Evolutionary conservation across 2,113 vertebrate species (phyloP).

Genomic region (Thomomys bottae): DNA sequence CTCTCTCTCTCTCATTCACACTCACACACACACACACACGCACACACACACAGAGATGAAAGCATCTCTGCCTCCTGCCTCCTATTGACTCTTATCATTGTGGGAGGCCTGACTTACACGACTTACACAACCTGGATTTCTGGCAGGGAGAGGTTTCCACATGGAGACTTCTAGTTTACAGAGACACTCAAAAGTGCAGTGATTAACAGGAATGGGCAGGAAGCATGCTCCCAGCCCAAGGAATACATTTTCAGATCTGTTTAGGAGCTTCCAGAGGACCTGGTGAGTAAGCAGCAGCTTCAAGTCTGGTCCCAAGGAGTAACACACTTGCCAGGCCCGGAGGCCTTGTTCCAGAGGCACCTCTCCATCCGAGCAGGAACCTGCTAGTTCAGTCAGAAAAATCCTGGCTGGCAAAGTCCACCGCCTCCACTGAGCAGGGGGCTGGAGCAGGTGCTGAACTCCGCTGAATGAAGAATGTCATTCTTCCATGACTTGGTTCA

Average conservation of each 20-base stretch:
- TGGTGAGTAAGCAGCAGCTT: neutral
- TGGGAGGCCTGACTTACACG: neutral
- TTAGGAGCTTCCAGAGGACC: neutral
- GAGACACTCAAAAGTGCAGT: neutral
- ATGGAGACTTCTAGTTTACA: neutral
- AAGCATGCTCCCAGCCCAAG: fast-evolving
- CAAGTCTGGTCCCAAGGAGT: neutral
- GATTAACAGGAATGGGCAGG: neutral
- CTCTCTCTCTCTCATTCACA: neutral
- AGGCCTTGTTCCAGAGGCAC: neutral
- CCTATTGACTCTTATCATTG: neutral
- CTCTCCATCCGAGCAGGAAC: neutral
- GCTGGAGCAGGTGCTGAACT: neutral
- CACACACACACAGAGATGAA: neutral
- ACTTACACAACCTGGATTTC: neutral
- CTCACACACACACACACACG: too few species aligned
- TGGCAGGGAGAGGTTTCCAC: neutral
- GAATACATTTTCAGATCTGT: neutral
- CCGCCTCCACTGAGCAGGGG: neutral
- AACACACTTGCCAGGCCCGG: fast-evolving
- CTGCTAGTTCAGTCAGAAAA: slow-evolving; percentile 3
- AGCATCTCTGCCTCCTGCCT: too few species aligned
- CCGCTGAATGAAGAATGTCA: neutral
- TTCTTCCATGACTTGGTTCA: fast-evolving
- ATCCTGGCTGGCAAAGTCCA: neutral